These are phyloP conservation scores for Pogonus chalceus DNA, from an alignment of 1,140 invertebrate species.

Conservation along the genomic window DNA sequence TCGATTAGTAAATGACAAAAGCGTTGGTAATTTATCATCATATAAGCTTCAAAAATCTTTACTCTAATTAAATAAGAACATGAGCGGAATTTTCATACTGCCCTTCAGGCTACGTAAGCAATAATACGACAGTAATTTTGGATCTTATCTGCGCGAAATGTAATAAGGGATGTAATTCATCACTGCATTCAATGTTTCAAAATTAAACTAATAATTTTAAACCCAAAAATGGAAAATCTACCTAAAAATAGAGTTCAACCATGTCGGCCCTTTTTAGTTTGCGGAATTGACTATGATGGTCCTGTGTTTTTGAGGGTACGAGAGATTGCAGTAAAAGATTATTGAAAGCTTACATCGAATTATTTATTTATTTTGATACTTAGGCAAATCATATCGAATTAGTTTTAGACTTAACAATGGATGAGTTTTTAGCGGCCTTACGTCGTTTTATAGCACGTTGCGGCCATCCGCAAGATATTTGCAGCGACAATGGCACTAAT, in stretches of 20 bases:
- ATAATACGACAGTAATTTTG: slow-evolving; percentile 21
- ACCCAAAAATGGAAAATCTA: slow-evolving; percentile 29
- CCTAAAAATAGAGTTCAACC: slow-evolving; percentile 22
- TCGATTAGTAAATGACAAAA: too few relatives aligned
- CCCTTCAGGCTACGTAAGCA: too few relatives aligned
- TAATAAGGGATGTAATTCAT: slow-evolving; percentile 18
- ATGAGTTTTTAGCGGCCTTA: slow-evolving; percentile 12
- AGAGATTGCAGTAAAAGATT: slow-evolving; percentile 10
- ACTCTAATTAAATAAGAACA: too few relatives aligned
- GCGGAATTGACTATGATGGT: slow-evolving; percentile 28
- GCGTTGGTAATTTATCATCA: too few relatives aligned
- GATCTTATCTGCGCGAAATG: slow-evolving; percentile 18
- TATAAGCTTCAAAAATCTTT: too few relatives aligned
- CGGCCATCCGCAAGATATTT: slow-evolving; percentile 11
- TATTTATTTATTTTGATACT: slow-evolving; percentile 36
- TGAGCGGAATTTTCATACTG: too few relatives aligned
- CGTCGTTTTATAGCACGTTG: slow-evolving; percentile 12
- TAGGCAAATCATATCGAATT: slow-evolving; percentile 36
- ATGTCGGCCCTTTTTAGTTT: slow-evolving; percentile 26
- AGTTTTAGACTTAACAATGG: slow-evolving; percentile 21
- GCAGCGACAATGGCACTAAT: slow-evolving; percentile 17
- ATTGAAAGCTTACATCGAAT: slow-evolving; percentile 26
- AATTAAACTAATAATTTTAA: not conserved
- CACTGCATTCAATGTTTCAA: slow-evolving; percentile 18
- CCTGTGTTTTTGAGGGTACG: slow-evolving; percentile 23